These are phyloP conservation scores for Aphidius colemani DNA, from an alignment of 2,888 invertebrate species.

Conservation along the genomic window DNA sequence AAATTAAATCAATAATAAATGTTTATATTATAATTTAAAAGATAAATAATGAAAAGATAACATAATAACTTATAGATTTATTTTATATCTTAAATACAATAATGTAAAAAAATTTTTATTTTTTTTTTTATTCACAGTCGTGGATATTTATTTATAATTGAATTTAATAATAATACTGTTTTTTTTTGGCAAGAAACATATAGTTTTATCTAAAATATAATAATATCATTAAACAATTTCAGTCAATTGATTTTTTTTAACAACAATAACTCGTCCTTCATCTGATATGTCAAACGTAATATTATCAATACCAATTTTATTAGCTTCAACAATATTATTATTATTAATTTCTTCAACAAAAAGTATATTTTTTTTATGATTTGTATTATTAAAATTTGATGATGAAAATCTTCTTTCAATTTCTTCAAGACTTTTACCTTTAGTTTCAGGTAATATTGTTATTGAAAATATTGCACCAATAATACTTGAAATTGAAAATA, in stretches of 20 bases:
- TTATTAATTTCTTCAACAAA: neutral
- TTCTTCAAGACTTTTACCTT: conserved; percentile 70
- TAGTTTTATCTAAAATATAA: conserved; percentile 9
- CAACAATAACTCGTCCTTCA: conserved; percentile 27
- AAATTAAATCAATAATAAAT: too few species aligned
- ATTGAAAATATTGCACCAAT: conserved; percentile 68
- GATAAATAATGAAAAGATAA: too few species aligned
- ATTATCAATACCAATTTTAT: conserved; percentile 40
- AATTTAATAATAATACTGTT: conserved; percentile 29
- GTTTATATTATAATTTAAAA: too few species aligned
- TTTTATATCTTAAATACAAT: neutral
- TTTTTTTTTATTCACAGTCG: conserved; percentile 29
- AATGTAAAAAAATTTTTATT: neutral
- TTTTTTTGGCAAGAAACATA: neutral
- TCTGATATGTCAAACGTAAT: conserved; percentile 46
- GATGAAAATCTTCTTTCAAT: conserved; percentile 69
- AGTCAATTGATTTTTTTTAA: neutral
- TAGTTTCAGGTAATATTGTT: conserved; percentile 71
- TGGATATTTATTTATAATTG: conserved; percentile 34
- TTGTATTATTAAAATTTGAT: neutral
- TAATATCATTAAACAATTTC: neutral
- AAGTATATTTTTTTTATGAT: neutral
- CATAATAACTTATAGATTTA: too few species aligned
- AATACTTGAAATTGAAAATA: conserved; percentile 67
- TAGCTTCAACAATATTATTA: neutral